Evolutionary conservation across 2,888 invertebrate species (phyloP).

Genomic region (Leucophora obtusa): DNA sequence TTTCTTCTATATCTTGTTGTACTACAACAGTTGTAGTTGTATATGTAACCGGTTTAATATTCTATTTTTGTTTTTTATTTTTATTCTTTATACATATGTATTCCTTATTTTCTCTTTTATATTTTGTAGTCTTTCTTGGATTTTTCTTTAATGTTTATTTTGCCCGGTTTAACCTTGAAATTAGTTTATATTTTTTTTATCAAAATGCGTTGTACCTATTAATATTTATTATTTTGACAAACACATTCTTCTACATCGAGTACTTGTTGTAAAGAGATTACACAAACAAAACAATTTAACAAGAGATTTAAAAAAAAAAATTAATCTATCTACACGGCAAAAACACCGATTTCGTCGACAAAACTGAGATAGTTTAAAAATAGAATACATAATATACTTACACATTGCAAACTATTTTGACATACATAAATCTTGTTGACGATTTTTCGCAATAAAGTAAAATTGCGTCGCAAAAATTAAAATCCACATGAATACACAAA

Average conservation of each 20-base stretch:
- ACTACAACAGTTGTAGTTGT: constrained; percentile 1
- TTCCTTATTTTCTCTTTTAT: constrained; percentile 7
- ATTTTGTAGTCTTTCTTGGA: background rate
- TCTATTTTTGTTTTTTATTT: constrained; percentile 30
- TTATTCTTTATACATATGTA: background rate
- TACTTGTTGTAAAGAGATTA: background rate
- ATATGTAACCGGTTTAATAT: constrained; percentile 42
- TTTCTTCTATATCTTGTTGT: background rate
- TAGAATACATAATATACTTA: background rate
- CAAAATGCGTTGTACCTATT: constrained; percentile 5
- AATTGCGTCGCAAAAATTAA: constrained; percentile 11
- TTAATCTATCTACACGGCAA: too few relatives aligned
- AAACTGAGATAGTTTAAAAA: background rate
- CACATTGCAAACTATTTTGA: background rate
- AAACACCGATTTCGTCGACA: too few relatives aligned
- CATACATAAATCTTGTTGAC: background rate
- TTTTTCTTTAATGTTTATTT: constrained; percentile 71
- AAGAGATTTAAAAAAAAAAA: too few relatives aligned
- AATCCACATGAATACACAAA: background rate
- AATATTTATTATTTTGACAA: background rate
- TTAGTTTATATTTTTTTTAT: constrained; percentile 34
- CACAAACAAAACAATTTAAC: too few relatives aligned
- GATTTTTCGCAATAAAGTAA: background rate
- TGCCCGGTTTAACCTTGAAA: constrained; percentile 77
- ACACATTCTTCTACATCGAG: background rate